Conservation (phyloP, 2,888 invertebrate genomes). For the Eulithis testata region DNA sequence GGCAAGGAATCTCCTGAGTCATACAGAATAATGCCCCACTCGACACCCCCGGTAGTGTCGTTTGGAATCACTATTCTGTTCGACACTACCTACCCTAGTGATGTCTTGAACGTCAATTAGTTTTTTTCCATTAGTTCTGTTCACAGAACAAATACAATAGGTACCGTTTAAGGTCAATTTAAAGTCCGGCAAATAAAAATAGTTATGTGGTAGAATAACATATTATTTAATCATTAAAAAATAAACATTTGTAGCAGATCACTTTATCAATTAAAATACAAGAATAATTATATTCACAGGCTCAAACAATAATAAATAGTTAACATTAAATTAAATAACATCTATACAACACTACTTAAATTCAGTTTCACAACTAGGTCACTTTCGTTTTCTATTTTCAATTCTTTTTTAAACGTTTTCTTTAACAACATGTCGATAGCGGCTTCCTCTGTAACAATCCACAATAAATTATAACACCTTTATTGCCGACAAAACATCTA, state of each 20-base stretch:
- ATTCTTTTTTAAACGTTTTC: constrained; percentile 82
- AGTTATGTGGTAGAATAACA: constrained; percentile 2
- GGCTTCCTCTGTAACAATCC: constrained; percentile 82
- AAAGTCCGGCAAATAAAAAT: neutral
- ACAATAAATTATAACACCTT: neutral
- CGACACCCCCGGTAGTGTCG: too few species aligned
- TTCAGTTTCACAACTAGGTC: constrained; percentile 75
- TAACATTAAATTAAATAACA: constrained; percentile 51
- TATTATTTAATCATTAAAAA: constrained; percentile 23
- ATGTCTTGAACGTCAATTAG: too few species aligned
- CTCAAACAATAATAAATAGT: constrained; percentile 53
- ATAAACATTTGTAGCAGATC: constrained; percentile 33
- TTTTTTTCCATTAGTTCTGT: too few species aligned
- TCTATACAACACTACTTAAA: constrained; percentile 61
- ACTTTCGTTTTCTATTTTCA: constrained; percentile 79
- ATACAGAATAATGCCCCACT: too few species aligned
- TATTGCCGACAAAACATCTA: too few species aligned
- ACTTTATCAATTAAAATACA: constrained; percentile 53
- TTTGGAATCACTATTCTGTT: too few species aligned
- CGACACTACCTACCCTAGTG: too few species aligned
- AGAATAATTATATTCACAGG: constrained; percentile 59
- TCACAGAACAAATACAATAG: too few species aligned
- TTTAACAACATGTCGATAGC: constrained; percentile 85
- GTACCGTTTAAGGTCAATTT: too few species aligned
- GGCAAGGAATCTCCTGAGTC: too few species aligned